phyloP scores from a whole-genome alignment of 2,888 invertebrate genomes.

The Agrochola circellaris region DNA sequence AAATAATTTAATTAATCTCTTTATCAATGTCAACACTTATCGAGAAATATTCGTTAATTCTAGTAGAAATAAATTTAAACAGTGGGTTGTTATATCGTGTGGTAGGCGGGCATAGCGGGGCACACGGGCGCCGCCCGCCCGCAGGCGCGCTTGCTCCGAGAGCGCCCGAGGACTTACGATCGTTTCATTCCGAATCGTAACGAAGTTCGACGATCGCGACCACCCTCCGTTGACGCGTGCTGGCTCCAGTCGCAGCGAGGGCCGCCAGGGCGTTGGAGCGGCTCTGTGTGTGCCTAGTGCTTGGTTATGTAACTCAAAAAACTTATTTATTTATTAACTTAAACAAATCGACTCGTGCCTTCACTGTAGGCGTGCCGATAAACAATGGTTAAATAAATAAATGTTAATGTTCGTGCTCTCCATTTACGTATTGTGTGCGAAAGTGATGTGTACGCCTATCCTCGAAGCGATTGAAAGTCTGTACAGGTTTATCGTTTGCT shows the following conservation, averaged over 20 bases:
- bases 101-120: constrained; percentile 81
- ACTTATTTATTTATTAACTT: constrained; percentile 89
- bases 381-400: constrained; percentile 63
- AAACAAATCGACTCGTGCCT: constrained; percentile 76
- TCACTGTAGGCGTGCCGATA: constrained; percentile 68
- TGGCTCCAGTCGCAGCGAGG: constrained; percentile 88
- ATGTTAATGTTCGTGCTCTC: constrained; percentile 49
- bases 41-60: constrained; percentile 73
- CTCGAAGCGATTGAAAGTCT: constrained; percentile 83
- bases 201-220: constrained; percentile 89
- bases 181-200: constrained; percentile 88
- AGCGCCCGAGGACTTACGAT: constrained; percentile 88
- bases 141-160: constrained; percentile 89
- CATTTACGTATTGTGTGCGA: constrained; percentile 76
- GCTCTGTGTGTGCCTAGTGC: constrained; percentile 83
- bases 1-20: constrained; percentile 40
- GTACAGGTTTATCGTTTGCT: constrained; percentile 85
- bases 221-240: constrained; percentile 88
- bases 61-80: constrained; percentile 82
- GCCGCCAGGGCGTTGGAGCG: constrained; percentile 89
- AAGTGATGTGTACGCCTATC: constrained; percentile 87
- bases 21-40: constrained; percentile 55
- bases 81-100: constrained; percentile 79
- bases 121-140: constrained; percentile 87
- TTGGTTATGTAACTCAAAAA: constrained; percentile 89